Percentiles rank a stretch among this genome's conserved stretches.
phyloP scores from a whole-genome alignment of 1,140 invertebrate species.

The Lepidostoma basale region DNA sequence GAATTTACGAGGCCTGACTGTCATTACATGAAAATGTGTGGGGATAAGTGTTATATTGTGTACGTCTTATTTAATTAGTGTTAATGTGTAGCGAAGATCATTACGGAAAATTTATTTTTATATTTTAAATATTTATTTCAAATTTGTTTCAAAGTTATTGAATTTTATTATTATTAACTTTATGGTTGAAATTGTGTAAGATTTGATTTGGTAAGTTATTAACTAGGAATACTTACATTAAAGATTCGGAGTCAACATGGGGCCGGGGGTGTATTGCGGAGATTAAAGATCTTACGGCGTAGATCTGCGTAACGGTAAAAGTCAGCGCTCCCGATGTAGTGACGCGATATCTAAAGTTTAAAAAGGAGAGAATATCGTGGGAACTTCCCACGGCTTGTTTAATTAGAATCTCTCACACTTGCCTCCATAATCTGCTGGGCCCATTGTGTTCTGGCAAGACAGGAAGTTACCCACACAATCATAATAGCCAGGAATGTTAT shows the following conservation, averaged over 20 bases:
- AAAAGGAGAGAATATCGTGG: slow-evolving; percentile 37
- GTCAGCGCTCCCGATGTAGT: not conserved
- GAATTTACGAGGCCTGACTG: too few relatives aligned
- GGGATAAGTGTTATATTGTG: too few relatives aligned
- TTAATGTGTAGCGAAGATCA: not conserved
- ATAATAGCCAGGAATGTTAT: slow-evolving; percentile 43
- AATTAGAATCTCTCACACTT: slow-evolving; percentile 46
- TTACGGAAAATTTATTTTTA: not conserved
- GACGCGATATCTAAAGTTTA: slow-evolving; percentile 21
- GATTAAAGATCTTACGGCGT: too few relatives aligned
- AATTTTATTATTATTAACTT: too few relatives aligned
- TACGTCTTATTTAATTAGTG: too few relatives aligned
- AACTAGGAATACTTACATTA: too few relatives aligned
- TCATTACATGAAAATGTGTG: too few relatives aligned
- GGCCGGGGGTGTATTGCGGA: too few relatives aligned
- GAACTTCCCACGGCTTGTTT: slow-evolving; percentile 44
- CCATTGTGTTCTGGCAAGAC: slow-evolving; percentile 43
- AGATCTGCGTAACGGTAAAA: slow-evolving; percentile 35
- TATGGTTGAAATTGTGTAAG: not conserved
- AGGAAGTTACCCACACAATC: slow-evolving; percentile 44
- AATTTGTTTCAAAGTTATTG: not conserved
- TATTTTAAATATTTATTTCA: not conserved
- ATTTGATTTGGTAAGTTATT: too few relatives aligned
- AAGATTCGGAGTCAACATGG: too few relatives aligned
- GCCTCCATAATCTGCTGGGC: slow-evolving; percentile 37